phyloP scores from a whole-genome alignment of 2,113 vertebrate genomes.

The Crotophaga sulcirostris region DNA sequence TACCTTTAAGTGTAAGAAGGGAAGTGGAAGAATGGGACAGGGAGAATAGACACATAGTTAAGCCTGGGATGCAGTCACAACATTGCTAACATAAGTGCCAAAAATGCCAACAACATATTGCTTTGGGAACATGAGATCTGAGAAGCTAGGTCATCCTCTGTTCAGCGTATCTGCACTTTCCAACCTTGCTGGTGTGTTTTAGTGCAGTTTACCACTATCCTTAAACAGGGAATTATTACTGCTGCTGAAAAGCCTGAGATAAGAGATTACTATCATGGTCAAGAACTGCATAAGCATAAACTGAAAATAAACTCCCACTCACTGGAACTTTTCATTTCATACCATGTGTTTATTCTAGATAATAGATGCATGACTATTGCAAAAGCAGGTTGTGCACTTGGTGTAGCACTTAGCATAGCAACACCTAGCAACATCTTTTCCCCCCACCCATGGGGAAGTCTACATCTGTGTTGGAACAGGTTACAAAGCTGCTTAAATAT shows the following conservation, averaged over 20 bases:
- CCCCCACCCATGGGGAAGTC: not conserved
- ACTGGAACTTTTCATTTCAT: not conserved
- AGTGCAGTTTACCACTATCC: not conserved
- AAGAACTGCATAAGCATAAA: not conserved
- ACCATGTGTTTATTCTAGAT: conserved; percentile 50
- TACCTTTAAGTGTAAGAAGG: not conserved
- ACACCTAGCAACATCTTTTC: not conserved
- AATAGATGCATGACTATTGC: not conserved
- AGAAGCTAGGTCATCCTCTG: not conserved
- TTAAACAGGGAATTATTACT: not conserved
- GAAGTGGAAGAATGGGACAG: not conserved
- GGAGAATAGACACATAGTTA: not conserved
- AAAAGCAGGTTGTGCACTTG: not conserved
- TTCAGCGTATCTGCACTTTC: not conserved
- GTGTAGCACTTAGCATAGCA: not conserved
- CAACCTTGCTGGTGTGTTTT: not conserved
- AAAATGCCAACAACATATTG: not conserved
- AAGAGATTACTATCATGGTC: not conserved
- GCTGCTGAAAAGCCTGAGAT: not conserved
- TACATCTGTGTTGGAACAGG: conserved; percentile 37
- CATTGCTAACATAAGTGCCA: not conserved
- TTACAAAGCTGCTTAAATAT: conserved; percentile 35
- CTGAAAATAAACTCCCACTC: not conserved
- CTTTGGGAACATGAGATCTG: not conserved
- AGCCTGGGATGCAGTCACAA: not conserved